These are phyloP conservation scores for Crenichthys baileyi DNA, from an alignment of 2,797 vertebrate genomes.

Conservation along the genomic window DNA sequence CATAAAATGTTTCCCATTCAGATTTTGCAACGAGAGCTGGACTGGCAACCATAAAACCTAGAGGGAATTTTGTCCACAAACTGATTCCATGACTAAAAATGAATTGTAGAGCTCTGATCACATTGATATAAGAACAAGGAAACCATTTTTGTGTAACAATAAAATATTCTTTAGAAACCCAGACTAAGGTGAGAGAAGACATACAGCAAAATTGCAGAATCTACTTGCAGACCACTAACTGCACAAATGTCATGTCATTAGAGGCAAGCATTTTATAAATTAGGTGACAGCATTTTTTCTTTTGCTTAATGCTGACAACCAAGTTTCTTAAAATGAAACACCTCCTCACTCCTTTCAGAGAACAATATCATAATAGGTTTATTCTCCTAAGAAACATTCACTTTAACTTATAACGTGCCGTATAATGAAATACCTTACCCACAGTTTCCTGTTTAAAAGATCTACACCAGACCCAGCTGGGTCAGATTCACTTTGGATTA, in stretches of 20 bases:
- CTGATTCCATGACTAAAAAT: constrained; percentile 31
- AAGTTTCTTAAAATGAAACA: constrained; percentile 68
- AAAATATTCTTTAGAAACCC: constrained; percentile 40
- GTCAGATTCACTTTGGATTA: constrained; percentile 28
- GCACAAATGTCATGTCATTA: constrained; percentile 38
- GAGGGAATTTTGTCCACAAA: constrained; percentile 27
- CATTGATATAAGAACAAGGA: constrained; percentile 55
- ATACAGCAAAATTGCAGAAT: constrained; percentile 11
- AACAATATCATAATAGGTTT: constrained; percentile 44
- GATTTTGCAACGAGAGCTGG: constrained; percentile 24
- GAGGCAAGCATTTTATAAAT: constrained; percentile 12
- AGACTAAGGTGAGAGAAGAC: constrained; percentile 15
- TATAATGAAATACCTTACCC: constrained; percentile 30
- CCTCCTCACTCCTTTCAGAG: constrained; percentile 54
- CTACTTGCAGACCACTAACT: constrained; percentile 35
- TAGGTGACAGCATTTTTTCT: background rate
- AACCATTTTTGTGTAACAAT: constrained; percentile 38
- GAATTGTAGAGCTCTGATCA: constrained; percentile 31
- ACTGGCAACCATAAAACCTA: constrained; percentile 46
- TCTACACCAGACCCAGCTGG: constrained; percentile 36
- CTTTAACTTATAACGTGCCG: constrained; percentile 40
- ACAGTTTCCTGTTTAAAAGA: constrained; percentile 38
- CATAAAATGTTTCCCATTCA: constrained; percentile 48
- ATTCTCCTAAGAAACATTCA: constrained; percentile 37
- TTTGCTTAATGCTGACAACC: constrained; percentile 13